Percentiles rank a stretch among this genome's conserved stretches.
Evolutionary conservation across 2,113 vertebrate genomes (phyloP).

Genomic region (Serilophus lunatus): DNA sequence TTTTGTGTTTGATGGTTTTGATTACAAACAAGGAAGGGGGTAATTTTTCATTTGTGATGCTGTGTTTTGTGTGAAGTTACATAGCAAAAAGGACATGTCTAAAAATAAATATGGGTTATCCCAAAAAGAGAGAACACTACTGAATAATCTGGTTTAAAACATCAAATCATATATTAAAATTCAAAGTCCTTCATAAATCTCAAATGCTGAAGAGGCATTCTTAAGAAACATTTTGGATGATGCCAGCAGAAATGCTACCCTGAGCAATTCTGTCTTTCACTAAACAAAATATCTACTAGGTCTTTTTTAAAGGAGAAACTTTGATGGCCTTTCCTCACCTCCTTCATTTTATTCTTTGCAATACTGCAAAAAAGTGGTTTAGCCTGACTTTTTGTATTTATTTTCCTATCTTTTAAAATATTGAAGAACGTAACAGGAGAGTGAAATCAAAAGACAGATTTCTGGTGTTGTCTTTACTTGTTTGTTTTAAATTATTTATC

Average conservation of each 20-base stretch:
- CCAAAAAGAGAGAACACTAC: neutral
- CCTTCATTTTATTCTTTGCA: neutral
- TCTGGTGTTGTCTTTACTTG: neutral
- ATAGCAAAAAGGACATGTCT: neutral
- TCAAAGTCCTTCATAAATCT: neutral
- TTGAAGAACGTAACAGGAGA: neutral
- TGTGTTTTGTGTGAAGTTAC: neutral
- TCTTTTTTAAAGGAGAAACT: neutral
- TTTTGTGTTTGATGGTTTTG: neutral
- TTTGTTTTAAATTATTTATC: neutral
- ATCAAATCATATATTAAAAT: neutral
- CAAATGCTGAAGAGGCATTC: neutral
- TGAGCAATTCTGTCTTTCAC: neutral
- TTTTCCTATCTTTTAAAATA: neutral
- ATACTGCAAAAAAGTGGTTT: neutral
- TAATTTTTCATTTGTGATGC: neutral
- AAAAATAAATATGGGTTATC: neutral
- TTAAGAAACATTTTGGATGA: neutral
- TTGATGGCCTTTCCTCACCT: neutral
- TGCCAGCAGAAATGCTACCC: neutral
- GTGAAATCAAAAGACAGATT: neutral
- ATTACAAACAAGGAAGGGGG: fast-evolving
- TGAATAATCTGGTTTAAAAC: neutral
- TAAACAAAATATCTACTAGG: neutral
- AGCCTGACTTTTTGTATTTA: neutral